Evolutionary conservation across 2,113 vertebrate genomes (phyloP).

Genomic region (Bubo blakistoni): DNA sequence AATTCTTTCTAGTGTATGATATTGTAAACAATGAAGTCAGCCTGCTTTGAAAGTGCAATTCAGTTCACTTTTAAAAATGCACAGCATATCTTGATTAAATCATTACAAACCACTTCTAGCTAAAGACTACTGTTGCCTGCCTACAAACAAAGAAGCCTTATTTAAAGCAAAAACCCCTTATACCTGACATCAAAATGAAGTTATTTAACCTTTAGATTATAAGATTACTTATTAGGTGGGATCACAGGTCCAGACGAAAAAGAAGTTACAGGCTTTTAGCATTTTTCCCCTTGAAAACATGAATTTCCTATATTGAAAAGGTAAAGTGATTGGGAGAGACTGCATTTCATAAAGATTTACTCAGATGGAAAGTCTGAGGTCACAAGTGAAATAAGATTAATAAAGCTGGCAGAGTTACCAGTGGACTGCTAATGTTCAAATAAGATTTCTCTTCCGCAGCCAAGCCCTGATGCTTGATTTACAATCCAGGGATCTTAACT

Average conservation of each 20-base stretch:
- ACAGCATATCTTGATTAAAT: slow-evolving; percentile 2
- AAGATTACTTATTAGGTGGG: neutral
- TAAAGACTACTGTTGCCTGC: neutral
- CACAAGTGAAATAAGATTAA: slow-evolving; percentile 69
- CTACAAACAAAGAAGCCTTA: neutral
- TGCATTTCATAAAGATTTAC: slow-evolving; percentile 56
- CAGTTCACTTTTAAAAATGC: neutral
- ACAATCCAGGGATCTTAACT: slow-evolving; percentile 48
- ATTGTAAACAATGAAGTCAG: neutral
- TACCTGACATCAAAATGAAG: neutral
- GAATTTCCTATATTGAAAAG: slow-evolving; percentile 24
- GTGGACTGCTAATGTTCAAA: slow-evolving; percentile 41
- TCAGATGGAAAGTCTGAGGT: slow-evolving; percentile 66
- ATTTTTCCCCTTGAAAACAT: neutral
- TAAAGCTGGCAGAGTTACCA: slow-evolving; percentile 40
- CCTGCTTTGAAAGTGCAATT: neutral
- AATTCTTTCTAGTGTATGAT: neutral
- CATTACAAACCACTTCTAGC: neutral
- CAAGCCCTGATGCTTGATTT: slow-evolving; percentile 42
- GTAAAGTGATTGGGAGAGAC: slow-evolving; percentile 18
- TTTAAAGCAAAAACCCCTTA: neutral
- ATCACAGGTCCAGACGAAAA: slow-evolving; percentile 3
- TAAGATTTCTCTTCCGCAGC: slow-evolving; percentile 1
- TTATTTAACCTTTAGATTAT: neutral
- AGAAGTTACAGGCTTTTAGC: neutral